Base-by-base conservation (phyloP, 2,113 vertebrate species). In the Hypocryptadius cinnamomeus region DNA sequence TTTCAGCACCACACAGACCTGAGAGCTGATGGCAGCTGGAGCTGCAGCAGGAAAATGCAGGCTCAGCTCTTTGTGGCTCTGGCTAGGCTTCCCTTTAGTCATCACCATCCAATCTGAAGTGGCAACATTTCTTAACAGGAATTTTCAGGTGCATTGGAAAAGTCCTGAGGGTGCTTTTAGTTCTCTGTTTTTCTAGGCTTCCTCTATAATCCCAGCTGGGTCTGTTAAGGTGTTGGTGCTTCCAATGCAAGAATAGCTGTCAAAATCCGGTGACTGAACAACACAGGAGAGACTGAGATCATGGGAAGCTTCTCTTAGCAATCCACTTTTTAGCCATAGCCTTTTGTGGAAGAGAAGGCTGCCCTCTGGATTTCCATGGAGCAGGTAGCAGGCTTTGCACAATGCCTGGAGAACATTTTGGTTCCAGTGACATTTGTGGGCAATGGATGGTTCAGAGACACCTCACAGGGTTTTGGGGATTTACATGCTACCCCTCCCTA, bases 81-180 rank as follows among this genome's bases (percentile, higher is more conserved):
- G 69, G 51, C 39, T n/a, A 31, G 54, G 24, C 60, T 69, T 79
- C 30, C 59, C 44, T 72, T 79, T 77, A 71, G 37, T 88, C 90
- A 94, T 71, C 79, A 74, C 88, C 31, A 56, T 64, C 57, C 86
- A 86, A 48, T 87, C 22, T 90, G 31, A 80, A 70, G 73, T 60
- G 69, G 47, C 65, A 88, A n/a, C 27, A 28, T 47, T 57, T 87
- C 76, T 39, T 72, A 77, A 85, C 85, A 90, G 74, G 53, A 53
- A 51, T 72, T 65, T 90, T 82, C 37, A 35, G 48, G 85, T 66
- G 45, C 17, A 8, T 69, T 83, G 37, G 63, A 19, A 78, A 86
- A 63, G 23, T 93, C 12, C 39, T 35, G 21, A 25, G 57, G 31
- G 9, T 87, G 56, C 35, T 87, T 66, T 89, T 71, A 89, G 30